Evolutionary conservation across 2,888 invertebrate genomes (phyloP).

Genomic region (Flexamia atlantica): DNA sequence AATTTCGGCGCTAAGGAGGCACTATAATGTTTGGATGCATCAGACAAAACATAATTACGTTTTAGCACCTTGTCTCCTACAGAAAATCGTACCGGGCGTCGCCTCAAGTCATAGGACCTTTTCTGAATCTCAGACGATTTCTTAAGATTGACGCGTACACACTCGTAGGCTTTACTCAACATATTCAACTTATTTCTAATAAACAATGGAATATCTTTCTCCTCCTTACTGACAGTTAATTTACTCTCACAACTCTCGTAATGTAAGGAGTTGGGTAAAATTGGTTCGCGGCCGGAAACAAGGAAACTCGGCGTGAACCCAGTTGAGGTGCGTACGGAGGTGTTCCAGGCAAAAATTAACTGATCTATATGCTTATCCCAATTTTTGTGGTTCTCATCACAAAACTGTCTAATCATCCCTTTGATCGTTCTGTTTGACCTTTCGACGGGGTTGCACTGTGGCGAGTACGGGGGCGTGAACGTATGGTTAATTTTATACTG

Average conservation of each 20-base stretch:
- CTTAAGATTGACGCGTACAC: neutral
- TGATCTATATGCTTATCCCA: neutral
- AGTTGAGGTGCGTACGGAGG: neutral
- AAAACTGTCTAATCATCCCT: neutral
- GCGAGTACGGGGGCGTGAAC: neutral
- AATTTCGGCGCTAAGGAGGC: constrained; percentile 35
- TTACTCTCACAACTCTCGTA: neutral
- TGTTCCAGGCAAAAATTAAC: neutral
- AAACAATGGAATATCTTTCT: no score
- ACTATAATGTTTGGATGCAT: neutral
- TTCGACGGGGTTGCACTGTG: neutral
- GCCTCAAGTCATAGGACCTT: neutral
- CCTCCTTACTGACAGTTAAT: neutral
- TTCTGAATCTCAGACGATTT: neutral
- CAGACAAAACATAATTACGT: constrained; percentile 21
- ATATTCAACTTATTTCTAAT: neutral
- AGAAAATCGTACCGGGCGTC: constrained; percentile 40
- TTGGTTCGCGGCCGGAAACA: neutral
- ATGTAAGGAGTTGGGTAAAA: neutral
- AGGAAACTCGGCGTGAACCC: neutral
- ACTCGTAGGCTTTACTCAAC: neutral
- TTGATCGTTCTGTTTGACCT: neutral
- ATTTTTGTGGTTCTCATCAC: neutral
- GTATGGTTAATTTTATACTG: neutral
- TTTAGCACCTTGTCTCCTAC: constrained; percentile 55